phyloP scores from a whole-genome alignment of 2,113 vertebrate genomes.

The Odobenus rosmarus region DNA sequence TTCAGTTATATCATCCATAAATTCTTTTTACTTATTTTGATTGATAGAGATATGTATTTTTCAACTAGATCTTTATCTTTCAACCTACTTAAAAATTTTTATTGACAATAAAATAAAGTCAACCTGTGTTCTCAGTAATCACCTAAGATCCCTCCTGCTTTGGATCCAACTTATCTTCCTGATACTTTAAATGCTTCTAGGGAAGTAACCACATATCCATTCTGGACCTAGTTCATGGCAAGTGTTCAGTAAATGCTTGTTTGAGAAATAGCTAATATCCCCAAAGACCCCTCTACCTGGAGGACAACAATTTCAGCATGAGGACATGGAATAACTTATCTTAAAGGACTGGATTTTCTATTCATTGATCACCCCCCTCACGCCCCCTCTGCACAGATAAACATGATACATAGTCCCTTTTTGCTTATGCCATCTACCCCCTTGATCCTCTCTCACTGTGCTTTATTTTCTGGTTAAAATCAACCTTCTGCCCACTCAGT shows the following conservation, averaged over 20 bases:
- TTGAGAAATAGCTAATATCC: background rate
- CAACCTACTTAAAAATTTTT: conserved; percentile 14
- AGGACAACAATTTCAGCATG: background rate
- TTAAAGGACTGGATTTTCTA: background rate
- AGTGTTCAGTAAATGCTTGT: background rate
- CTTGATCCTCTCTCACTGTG: background rate
- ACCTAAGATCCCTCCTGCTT: background rate
- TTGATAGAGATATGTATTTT: background rate
- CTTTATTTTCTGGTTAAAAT: conserved; percentile 16
- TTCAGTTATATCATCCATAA: background rate
- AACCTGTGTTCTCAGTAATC: conserved; percentile 15
- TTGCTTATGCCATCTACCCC: background rate
- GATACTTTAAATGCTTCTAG: background rate
- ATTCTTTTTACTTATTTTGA: background rate
- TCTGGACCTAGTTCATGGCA: background rate
- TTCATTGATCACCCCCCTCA: background rate
- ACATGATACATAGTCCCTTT: background rate
- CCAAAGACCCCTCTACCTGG: background rate
- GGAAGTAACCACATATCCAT: background rate
- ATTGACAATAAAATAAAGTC: conserved; percentile 43
- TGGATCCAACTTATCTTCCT: background rate
- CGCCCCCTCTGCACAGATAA: background rate
- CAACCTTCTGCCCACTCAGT: background rate
- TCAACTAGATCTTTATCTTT: conserved; percentile 19
- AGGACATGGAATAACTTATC: background rate